Percentiles rank a stretch among this genome's conserved stretches.
Conservation (phyloP, 2,797 vertebrate species). For the Anguilla megastoma region DNA sequence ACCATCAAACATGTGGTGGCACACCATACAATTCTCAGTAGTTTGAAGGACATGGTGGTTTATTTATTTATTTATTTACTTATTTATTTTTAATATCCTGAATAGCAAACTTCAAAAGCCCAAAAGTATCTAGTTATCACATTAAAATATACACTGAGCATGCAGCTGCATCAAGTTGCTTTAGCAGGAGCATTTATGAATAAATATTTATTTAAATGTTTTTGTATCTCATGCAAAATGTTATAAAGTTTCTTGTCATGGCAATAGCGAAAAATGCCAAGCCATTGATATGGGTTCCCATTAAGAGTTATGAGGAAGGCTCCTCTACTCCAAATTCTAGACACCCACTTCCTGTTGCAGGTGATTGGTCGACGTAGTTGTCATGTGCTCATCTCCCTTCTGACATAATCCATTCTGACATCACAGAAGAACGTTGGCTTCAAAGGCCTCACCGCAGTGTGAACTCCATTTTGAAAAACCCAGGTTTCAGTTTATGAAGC, state of each 20-base stretch:
- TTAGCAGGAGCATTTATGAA: not conserved
- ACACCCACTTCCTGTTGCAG: no score
- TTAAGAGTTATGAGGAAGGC: no score
- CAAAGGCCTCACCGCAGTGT: not conserved
- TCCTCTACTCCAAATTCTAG: no score
- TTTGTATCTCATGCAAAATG: not conserved
- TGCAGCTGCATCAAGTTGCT: not conserved
- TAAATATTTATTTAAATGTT: not conserved
- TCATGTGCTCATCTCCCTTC: no score
- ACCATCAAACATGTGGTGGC: slow-evolving; percentile 62
- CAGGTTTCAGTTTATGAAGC: not conserved
- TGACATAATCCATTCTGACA: no score
- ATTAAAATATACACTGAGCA: not conserved
- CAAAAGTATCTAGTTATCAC: not conserved
- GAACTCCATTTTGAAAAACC: not conserved
- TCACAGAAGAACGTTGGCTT: not conserved
- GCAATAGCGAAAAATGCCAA: no score
- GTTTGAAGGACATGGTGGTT: not conserved
- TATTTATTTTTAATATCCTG: not conserved
- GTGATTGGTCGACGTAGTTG: no score
- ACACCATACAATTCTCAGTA: not conserved
- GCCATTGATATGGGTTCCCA: no score
- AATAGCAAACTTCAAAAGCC: not conserved
- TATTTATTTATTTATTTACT: not conserved
- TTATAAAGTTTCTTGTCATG: no score